Conservation (phyloP, 2,113 vertebrate genomes). For the Mirza zaza region DNA sequence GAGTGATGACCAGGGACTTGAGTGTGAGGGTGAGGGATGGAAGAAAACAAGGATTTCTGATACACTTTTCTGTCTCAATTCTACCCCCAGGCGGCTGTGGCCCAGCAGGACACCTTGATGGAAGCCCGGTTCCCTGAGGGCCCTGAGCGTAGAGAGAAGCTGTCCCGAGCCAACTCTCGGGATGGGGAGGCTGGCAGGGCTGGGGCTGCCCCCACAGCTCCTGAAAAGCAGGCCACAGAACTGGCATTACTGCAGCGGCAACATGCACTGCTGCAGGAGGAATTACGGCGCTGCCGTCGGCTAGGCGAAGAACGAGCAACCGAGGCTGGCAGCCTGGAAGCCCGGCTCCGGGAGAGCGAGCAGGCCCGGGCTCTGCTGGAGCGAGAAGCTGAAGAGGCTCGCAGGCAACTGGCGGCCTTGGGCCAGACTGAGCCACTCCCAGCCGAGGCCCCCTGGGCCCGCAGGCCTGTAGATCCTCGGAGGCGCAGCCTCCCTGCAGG, state of each 20-base stretch:
- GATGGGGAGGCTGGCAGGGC: conserved; percentile 63
- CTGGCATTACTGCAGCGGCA: conserved; percentile 90
- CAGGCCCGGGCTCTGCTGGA: conserved; percentile 83
- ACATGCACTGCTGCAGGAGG: conserved; percentile 91
- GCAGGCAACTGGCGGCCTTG: conserved; percentile 83
- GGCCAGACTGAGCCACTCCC: conserved; percentile 72
- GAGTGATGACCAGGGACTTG: background rate
- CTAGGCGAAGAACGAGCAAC: conserved; percentile 80
- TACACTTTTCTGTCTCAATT: background rate
- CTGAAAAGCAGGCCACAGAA: conserved; percentile 83
- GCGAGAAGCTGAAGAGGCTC: conserved; percentile 86
- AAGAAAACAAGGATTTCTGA: background rate
- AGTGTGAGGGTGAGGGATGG: background rate
- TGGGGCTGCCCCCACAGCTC: background rate
- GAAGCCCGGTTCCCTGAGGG: conserved; percentile 86
- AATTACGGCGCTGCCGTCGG: conserved; percentile 87
- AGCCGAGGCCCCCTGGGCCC: conserved; percentile 65
- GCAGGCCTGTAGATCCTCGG: conserved; percentile 75
- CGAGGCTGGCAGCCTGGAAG: conserved; percentile 83
- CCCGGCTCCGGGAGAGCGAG: conserved; percentile 89
- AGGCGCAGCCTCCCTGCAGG: conserved; percentile 82
- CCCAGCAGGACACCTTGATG: conserved; percentile 91
- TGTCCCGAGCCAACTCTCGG: conserved; percentile 81
- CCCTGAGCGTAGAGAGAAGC: conserved; percentile 74
- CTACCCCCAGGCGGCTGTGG: conserved; percentile 85